Evolutionary conservation across 2,888 invertebrate genomes (phyloP).

Genomic region (Lingula anatina): DNA sequence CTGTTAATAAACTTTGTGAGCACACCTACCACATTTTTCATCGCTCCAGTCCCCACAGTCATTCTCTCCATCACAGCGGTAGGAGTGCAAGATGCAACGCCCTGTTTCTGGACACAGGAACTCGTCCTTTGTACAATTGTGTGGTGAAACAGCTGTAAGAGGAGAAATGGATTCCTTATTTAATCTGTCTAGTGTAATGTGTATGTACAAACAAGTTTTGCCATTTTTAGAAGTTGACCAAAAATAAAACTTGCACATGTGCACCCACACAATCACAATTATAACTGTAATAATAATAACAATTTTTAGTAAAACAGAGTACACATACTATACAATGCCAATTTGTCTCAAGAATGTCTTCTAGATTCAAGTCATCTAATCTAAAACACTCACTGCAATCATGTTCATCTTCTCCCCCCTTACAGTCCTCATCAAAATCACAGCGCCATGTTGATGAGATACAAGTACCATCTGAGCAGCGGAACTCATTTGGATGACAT

Average conservation of each 20-base stretch:
- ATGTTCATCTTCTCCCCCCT: slow-evolving; percentile 94
- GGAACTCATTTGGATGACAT: slow-evolving; percentile 31
- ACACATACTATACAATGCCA: no score
- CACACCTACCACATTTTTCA: slow-evolving; percentile 38
- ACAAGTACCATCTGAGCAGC: slow-evolving; percentile 37
- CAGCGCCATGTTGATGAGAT: slow-evolving; percentile 75
- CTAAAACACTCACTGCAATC: slow-evolving; percentile 59
- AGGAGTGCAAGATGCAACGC: slow-evolving; percentile 28
- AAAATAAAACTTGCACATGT: no score
- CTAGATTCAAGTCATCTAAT: background rate
- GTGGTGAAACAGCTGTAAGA: background rate
- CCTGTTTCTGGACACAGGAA: slow-evolving; percentile 16
- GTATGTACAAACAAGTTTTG: no score
- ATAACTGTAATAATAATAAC: no score
- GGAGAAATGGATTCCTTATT: no score
- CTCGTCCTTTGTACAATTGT: slow-evolving; percentile 10
- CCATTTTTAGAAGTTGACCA: no score
- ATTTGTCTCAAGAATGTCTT: no score
- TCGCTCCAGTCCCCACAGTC: slow-evolving; percentile 68
- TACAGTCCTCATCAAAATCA: slow-evolving; percentile 94
- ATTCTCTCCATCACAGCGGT: slow-evolving; percentile 71
- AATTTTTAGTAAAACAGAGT: no score
- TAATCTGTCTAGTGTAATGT: no score
- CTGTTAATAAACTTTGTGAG: no score
- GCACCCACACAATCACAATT: no score